Conservation (phyloP, 1,140 invertebrate species). For the Cydia amplana region DNA sequence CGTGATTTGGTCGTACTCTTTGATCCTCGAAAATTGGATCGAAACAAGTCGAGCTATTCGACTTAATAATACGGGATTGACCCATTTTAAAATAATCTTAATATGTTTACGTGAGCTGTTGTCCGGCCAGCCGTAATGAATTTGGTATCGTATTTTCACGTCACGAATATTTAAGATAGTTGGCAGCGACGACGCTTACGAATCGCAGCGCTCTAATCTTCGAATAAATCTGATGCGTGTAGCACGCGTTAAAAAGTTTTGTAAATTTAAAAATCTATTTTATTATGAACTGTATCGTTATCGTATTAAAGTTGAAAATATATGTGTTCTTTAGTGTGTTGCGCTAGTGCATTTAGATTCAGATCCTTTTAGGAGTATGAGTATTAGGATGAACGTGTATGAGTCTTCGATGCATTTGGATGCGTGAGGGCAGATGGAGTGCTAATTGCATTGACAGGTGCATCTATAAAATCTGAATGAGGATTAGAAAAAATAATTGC, state of each 20-base stretch:
- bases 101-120: background rate
- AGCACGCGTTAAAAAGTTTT: background rate
- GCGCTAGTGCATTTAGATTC: background rate
- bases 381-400: background rate
- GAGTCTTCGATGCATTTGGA: background rate
- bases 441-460: slow-evolving; percentile 3
- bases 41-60: too few species aligned
- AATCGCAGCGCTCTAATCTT: background rate
- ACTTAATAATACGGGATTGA: too few species aligned
- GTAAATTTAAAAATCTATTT: background rate
- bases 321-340: background rate
- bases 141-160: slow-evolving; percentile 19
- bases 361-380: background rate
- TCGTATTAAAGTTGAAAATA: background rate
- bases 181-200: background rate
- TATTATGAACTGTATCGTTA: background rate
- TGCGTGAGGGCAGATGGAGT: background rate
- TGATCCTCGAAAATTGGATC: too few species aligned
- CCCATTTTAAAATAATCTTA: too few species aligned
- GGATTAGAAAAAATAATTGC: background rate
- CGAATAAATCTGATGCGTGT: slow-evolving; percentile 9
- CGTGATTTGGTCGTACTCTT: too few species aligned
- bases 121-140: background rate
- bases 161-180: slow-evolving; percentile 13
- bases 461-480: background rate